These are phyloP conservation scores for Paraescarpia echinospica DNA, from an alignment of 1,140 invertebrate species.

Conservation along the genomic window DNA sequence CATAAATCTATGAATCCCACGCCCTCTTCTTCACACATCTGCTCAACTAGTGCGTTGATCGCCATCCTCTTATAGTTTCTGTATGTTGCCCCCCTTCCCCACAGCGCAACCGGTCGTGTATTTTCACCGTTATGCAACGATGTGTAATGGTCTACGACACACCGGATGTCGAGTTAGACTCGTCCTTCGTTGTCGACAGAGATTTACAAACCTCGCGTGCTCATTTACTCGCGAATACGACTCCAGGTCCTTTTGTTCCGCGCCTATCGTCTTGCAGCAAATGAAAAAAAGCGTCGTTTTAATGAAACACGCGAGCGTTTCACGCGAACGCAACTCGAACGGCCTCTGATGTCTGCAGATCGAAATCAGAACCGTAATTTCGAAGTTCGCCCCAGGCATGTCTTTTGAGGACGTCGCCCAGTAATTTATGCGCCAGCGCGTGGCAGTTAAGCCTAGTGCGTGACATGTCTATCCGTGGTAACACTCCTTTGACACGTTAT, in stretches of 20 bases:
- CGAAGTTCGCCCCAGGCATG: not conserved
- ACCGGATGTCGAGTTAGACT: not conserved
- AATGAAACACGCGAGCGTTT: not conserved
- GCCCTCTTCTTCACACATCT: too few relatives aligned
- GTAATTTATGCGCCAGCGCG: not conserved
- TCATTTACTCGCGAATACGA: not conserved
- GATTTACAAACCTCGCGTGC: not conserved
- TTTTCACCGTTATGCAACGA: not conserved
- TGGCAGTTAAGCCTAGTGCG: not conserved
- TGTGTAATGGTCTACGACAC: too few relatives aligned
- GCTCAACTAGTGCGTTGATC: too few relatives aligned
- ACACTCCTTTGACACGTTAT: not conserved
- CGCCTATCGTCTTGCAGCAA: not conserved
- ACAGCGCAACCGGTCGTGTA: not conserved
- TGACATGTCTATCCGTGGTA: not conserved
- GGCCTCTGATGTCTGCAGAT: not conserved
- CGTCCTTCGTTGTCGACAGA: not conserved
- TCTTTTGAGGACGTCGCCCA: not conserved
- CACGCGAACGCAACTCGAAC: not conserved
- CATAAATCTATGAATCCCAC: too few relatives aligned
- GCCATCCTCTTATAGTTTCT: too few relatives aligned
- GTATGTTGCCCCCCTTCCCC: too few relatives aligned
- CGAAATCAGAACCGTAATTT: not conserved
- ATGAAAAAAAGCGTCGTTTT: not conserved
- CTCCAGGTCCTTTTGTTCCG: not conserved